Conservation (phyloP, 2,888 invertebrate genomes). For the Eupsilia transversa region DNA sequence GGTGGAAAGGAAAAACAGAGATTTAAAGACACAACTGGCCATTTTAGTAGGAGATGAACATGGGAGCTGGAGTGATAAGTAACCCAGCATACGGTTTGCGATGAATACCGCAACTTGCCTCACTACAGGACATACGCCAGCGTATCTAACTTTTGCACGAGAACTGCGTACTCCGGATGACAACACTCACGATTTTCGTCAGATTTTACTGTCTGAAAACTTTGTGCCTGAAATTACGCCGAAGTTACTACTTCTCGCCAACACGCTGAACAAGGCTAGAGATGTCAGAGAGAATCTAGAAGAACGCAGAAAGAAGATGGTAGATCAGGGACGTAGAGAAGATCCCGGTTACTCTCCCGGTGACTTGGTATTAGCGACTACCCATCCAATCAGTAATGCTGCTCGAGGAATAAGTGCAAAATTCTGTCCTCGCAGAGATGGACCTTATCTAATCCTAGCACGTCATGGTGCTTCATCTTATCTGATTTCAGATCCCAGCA, state of each 20-base stretch:
- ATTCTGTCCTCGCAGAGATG: conserved; percentile 24
- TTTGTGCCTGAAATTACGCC: conserved; percentile 35
- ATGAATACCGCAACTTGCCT: conserved; percentile 34
- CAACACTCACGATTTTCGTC: conserved; percentile 16
- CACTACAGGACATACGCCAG: conserved; percentile 21
- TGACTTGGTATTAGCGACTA: conserved; percentile 14
- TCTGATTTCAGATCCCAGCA: conserved; percentile 18
- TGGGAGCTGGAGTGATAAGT: conserved; percentile 9
- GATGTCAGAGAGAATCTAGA: conserved; percentile 17
- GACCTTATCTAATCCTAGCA: conserved; percentile 20
- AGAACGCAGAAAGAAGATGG: conserved; percentile 24
- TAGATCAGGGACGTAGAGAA: conserved; percentile 10
- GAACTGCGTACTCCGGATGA: conserved; percentile 27
- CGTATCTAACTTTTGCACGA: conserved; percentile 22
- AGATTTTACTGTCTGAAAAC: conserved; percentile 25
- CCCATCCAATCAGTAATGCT: conserved; percentile 21
- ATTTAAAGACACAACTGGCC: conserved; percentile 31
- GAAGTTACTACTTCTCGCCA: conserved; percentile 22
- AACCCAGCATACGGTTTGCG: conserved; percentile 27
- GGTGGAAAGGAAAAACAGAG: conserved; percentile 26
- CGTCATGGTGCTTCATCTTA: conserved; percentile 21
- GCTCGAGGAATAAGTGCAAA: conserved; percentile 27
- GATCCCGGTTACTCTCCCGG: conserved; percentile 22
- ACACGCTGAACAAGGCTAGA: conserved; percentile 24
- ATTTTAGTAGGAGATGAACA: conserved; percentile 32